These are phyloP conservation scores for Melieria picta DNA, from an alignment of 2,888 invertebrate genomes.

Conservation along the genomic window DNA sequence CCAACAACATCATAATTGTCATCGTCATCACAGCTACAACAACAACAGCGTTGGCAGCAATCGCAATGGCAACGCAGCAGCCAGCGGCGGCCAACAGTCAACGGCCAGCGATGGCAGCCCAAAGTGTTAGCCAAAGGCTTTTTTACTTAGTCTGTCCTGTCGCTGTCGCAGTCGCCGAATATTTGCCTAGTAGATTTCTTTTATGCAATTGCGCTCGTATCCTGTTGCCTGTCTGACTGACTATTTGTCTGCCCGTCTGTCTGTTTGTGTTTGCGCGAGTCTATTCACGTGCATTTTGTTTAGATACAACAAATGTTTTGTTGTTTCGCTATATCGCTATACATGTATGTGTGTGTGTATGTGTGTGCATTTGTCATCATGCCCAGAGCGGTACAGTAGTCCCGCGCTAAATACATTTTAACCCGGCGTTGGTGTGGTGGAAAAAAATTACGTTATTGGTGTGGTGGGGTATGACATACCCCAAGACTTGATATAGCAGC, in stretches of 20 bases:
- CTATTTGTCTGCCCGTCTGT: not conserved
- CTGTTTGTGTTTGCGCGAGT: not conserved
- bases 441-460: no score
- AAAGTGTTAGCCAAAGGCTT: constrained; percentile 27
- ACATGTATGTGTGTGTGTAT: not conserved
- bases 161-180: constrained; percentile 17
- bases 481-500: no score
- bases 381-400: constrained; percentile 7
- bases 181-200: constrained; percentile 30
- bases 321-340: constrained; percentile 22
- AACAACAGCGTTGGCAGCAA: not conserved
- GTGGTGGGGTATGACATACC: no score
- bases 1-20: not conserved
- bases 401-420: not conserved
- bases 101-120: not conserved
- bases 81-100: not conserved
- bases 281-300: not conserved
- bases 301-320: not conserved
- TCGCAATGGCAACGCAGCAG: constrained; percentile 5
- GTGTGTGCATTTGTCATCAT: constrained; percentile 2
- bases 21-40: not conserved
- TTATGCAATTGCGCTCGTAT: constrained; percentile 31
- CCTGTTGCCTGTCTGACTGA: not conserved
- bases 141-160: constrained; percentile 30
- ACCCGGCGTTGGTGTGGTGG: no score